A percentile compares a stretch with the other conserved stretches of the same genome.
Conservation (phyloP, 2,888 invertebrate genomes). For the Macrosoma leucophasiata region DNA sequence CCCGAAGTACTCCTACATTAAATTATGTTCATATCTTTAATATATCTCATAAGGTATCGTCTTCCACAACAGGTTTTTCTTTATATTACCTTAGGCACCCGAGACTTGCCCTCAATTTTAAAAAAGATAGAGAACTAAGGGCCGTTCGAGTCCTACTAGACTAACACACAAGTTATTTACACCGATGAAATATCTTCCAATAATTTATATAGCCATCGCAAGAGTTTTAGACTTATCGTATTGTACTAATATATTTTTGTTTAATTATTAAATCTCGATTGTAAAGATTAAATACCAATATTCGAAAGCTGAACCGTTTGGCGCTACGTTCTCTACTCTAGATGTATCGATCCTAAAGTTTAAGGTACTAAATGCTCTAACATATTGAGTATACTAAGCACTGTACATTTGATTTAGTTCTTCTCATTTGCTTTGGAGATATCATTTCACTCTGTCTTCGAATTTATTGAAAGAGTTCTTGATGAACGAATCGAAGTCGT, state of each 20-base stretch:
- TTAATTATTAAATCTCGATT: slow-evolving; percentile 51
- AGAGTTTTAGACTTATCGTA: slow-evolving; percentile 40
- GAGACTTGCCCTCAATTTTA: slow-evolving; percentile 37
- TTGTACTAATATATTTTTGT: slow-evolving; percentile 46
- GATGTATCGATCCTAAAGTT: slow-evolving; percentile 53
- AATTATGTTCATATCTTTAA: slow-evolving; percentile 51
- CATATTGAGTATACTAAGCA: slow-evolving; percentile 50
- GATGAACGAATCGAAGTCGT: too few species aligned
- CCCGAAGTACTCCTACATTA: slow-evolving; percentile 37
- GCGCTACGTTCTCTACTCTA: slow-evolving; percentile 58
- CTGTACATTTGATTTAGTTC: slow-evolving; percentile 42
- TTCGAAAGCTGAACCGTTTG: slow-evolving; percentile 72
- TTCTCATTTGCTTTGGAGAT: too few species aligned
- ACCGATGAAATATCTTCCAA: slow-evolving; percentile 42
- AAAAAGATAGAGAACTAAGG: slow-evolving; percentile 34
- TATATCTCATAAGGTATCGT: slow-evolving; percentile 68
- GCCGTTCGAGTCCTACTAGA: slow-evolving; percentile 42
- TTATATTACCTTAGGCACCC: slow-evolving; percentile 47
- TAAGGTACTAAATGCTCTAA: slow-evolving; percentile 55
- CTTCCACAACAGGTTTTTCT: slow-evolving; percentile 65
- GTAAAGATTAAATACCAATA: slow-evolving; percentile 66
- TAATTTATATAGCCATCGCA: slow-evolving; percentile 41
- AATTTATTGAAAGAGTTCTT: too few species aligned
- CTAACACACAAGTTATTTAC: slow-evolving; percentile 67
- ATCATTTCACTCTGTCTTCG: too few species aligned